A percentile compares a stretch with the other conserved stretches of the same genome.
Evolutionary conservation across 1,140 invertebrate species (phyloP).

Genomic region (Scaptodrosophila lebanonensis): DNA sequence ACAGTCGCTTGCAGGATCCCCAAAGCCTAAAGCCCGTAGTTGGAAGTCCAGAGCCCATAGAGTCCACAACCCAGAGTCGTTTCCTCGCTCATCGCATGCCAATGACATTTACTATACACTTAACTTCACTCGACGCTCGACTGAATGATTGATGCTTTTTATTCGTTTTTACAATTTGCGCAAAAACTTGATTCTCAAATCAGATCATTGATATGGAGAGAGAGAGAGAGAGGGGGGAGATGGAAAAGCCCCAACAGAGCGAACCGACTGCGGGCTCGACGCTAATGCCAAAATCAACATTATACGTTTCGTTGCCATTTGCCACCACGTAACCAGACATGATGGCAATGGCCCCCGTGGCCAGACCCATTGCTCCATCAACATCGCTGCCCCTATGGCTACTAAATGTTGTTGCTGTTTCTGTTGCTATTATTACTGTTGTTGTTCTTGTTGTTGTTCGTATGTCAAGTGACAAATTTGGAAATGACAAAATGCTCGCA

Average conservation of each 20-base stretch:
- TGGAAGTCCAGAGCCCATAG: neutral
- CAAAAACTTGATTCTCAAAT: constrained; percentile 64
- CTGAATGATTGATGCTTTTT: constrained; percentile 73
- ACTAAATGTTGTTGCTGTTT: constrained; percentile 13
- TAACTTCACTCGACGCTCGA: constrained; percentile 61
- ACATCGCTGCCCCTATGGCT: neutral
- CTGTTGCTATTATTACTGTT: constrained; percentile 1
- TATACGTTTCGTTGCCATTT: constrained; percentile 33
- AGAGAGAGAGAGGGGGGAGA: constrained; percentile 1
- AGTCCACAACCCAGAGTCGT: no score
- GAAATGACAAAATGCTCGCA: constrained; percentile 66
- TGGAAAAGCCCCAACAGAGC: neutral
- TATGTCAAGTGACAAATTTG: constrained; percentile 72
- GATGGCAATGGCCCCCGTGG: neutral
- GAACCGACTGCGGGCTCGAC: constrained; percentile 19
- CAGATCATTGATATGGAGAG: constrained; percentile 43
- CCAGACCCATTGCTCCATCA: constrained; percentile 1
- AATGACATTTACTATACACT: constrained; percentile 72
- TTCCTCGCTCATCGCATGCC: no score
- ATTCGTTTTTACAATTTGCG: constrained; percentile 56
- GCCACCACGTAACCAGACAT: constrained; percentile 27
- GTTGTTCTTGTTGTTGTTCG: constrained; percentile 26
- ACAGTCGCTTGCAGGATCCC: neutral
- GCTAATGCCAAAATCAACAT: constrained; percentile 72
- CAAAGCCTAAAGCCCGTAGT: neutral